Evolutionary conservation across 2,797 vertebrate species (phyloP).

Genomic region (Enteromius argenteus): DNA sequence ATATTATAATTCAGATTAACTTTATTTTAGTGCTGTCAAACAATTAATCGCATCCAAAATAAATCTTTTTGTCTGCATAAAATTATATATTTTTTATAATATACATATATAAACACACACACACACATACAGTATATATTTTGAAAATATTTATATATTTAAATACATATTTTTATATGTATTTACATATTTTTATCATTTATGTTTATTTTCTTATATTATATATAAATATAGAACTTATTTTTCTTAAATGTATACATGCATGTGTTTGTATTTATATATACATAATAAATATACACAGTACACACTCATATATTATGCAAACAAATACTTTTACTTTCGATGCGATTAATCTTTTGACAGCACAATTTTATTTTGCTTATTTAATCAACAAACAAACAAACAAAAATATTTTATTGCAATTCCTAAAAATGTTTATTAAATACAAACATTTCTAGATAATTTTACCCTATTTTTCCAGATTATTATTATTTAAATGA

Average conservation of each 20-base stretch:
- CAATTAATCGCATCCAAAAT: not conserved
- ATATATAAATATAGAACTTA: not conserved
- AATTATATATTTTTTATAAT: not conserved
- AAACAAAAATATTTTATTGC: not conserved
- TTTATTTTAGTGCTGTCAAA: too few relatives aligned
- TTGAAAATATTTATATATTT: too few relatives aligned
- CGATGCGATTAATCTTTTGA: not conserved
- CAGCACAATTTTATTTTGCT: not conserved
- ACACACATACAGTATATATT: too few relatives aligned
- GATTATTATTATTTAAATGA: not conserved
- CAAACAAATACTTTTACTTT: not conserved
- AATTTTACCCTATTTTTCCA: not conserved
- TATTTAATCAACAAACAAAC: not conserved
- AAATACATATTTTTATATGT: not conserved
- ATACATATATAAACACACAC: too few relatives aligned
- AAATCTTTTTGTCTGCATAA: too few relatives aligned
- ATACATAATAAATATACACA: not conserved
- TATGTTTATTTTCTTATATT: not conserved
- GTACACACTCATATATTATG: not conserved
- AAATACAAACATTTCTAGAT: not conserved
- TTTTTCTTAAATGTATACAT: not conserved
- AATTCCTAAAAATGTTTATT: not conserved
- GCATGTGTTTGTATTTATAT: not conserved
- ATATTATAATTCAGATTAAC: not conserved
- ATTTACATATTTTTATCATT: not conserved